A percentile compares a stretch with the other conserved stretches of the same genome.
These are phyloP conservation scores for Epistrophe grossulariae DNA, from an alignment of 2,888 invertebrate genomes.

Conservation along the genomic window DNA sequence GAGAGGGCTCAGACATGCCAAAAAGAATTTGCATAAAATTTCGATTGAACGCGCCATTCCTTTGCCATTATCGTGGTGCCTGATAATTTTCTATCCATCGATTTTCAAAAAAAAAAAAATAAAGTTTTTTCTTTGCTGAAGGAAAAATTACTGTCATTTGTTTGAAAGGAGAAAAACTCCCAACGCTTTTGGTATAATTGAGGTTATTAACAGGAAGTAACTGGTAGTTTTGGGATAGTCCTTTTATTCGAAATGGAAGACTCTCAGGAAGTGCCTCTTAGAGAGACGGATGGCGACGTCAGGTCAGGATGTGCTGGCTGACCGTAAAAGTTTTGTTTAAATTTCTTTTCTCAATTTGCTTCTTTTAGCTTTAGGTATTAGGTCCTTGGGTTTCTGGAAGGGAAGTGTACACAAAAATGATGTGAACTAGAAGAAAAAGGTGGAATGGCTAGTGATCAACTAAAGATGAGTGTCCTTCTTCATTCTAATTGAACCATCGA, in stretches of 20 bases:
- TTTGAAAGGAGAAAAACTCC: slow-evolving; percentile 27
- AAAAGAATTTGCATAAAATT: slow-evolving; percentile 60
- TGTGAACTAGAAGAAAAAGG: neutral
- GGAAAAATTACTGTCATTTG: slow-evolving; percentile 24
- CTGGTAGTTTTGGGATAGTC: neutral
- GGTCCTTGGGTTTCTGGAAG: neutral
- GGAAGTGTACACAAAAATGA: neutral
- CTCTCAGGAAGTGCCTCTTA: neutral
- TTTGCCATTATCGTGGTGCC: slow-evolving; percentile 9
- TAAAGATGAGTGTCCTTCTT: too few species aligned
- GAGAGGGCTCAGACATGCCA: slow-evolving; percentile 41
- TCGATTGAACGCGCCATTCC: slow-evolving; percentile 47
- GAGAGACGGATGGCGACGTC: neutral
- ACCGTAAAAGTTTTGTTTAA: neutral
- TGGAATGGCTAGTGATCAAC: neutral
- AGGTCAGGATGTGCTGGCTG: neutral
- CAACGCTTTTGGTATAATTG: slow-evolving; percentile 41
- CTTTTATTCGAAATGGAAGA: neutral
- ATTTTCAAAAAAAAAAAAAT: slow-evolving; percentile 1
- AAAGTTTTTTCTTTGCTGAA: neutral
- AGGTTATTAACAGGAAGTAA: slow-evolving; percentile 41
- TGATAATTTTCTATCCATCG: neutral
- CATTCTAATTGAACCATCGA: too few species aligned
- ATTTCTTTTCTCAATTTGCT: neutral
- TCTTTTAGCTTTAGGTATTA: neutral